These are phyloP conservation scores for Coreius guichenoti DNA, from an alignment of 2,797 vertebrate genomes.

Conservation along the genomic window DNA sequence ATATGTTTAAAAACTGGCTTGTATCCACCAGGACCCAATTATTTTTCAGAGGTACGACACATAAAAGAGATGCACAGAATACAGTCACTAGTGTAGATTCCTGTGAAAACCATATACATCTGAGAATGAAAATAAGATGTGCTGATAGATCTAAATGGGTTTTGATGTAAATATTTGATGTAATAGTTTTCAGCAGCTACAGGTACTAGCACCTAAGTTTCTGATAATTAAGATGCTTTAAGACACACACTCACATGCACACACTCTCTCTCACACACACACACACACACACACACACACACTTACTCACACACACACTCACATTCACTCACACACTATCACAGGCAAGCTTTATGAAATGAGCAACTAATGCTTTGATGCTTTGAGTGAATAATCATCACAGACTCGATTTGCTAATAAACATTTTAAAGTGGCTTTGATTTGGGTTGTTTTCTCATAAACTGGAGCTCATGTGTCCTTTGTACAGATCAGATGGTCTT, in stretches of 20 bases:
- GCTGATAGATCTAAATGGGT: no score
- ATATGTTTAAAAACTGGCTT: conserved; percentile 48
- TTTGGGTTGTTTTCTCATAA: background rate
- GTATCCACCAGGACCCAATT: conserved; percentile 55
- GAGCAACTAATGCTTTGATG: conserved; percentile 46
- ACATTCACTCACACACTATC: background rate
- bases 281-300: background rate
- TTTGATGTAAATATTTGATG: background rate
- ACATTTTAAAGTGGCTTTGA: background rate
- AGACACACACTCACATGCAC: background rate
- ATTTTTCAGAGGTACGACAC: conserved; percentile 39
- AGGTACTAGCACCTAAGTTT: background rate
- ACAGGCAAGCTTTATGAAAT: conserved; percentile 44
- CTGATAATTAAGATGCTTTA: background rate
- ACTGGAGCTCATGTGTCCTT: background rate
- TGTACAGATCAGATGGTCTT: background rate
- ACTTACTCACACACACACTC: no score
- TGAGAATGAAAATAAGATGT: background rate
- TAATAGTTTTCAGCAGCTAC: background rate
- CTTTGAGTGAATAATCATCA: background rate
- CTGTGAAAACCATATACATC: background rate
- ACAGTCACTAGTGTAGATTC: background rate
- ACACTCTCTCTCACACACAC: background rate
- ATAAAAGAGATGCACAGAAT: background rate
- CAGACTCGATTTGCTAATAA: background rate